These are phyloP conservation scores for Hemicrepidius hirtus DNA, from an alignment of 2,888 invertebrate species.

Conservation along the genomic window DNA sequence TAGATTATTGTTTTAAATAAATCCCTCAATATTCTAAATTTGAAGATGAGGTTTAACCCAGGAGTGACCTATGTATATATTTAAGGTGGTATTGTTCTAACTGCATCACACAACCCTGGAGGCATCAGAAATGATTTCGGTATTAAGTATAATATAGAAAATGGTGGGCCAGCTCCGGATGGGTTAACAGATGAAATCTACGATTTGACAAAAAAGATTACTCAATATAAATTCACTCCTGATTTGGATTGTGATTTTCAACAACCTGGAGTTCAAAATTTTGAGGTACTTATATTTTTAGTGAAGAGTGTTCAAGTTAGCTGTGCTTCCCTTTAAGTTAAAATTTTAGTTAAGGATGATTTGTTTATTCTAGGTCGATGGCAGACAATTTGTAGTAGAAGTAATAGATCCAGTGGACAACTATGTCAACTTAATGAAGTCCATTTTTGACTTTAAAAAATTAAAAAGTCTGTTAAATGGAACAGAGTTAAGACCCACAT, in stretches of 20 bases:
- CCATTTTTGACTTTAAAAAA: slow-evolving; percentile 94
- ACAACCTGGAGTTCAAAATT: slow-evolving; percentile 80
- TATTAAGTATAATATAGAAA: slow-evolving; percentile 98
- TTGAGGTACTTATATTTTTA: slow-evolving; percentile 73
- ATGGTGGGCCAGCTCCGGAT: slow-evolving; percentile 98
- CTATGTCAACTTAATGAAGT: slow-evolving; percentile 93
- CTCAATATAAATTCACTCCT: slow-evolving; percentile 86
- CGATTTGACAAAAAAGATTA: slow-evolving; percentile 85
- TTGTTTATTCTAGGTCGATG: slow-evolving; percentile 77
- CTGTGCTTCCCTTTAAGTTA: background rate
- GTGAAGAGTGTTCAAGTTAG: background rate
- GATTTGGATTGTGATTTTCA: slow-evolving; percentile 85
- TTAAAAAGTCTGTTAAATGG: slow-evolving; percentile 85
- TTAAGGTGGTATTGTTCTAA: slow-evolving; percentile 95
- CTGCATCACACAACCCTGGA: slow-evolving; percentile 99
- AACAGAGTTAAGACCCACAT: slow-evolving; percentile 78
- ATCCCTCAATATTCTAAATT: too few species aligned
- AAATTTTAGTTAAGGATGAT: slow-evolving; percentile 48
- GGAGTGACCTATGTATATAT: background rate
- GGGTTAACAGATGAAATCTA: slow-evolving; percentile 91
- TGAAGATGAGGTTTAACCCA: too few species aligned
- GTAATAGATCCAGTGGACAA: slow-evolving; percentile 93
- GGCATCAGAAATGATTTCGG: slow-evolving; percentile 98
- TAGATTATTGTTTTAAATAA: too few species aligned
- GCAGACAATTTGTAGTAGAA: slow-evolving; percentile 85